phyloP scores from a whole-genome alignment of 2,888 invertebrate genomes.

The Celastrina argiolus region DNA sequence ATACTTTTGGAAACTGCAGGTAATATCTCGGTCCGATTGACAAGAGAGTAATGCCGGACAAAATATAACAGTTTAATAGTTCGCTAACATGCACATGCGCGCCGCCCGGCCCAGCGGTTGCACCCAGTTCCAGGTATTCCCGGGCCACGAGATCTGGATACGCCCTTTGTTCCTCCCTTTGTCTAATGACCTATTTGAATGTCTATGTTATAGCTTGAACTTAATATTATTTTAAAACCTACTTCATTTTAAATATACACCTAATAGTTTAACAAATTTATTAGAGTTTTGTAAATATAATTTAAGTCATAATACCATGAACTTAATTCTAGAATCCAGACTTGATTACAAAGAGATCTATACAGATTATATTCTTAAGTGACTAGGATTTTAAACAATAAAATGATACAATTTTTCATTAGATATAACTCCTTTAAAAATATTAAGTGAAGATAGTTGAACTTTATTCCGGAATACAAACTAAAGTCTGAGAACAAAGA shows the following conservation, averaged over 20 bases:
- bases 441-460: no score
- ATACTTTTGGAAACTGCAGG: not conserved
- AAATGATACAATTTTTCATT: no score
- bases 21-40: not conserved
- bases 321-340: no score
- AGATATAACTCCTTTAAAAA: no score
- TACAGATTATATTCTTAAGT: no score
- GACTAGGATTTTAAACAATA: no score
- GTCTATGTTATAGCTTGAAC: not conserved
- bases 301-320: no score
- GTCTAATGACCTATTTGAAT: not conserved
- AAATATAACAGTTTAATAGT: not conserved
- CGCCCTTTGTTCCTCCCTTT: not conserved
- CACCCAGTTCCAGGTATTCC: not conserved
- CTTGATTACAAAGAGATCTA: no score
- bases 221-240: not conserved
- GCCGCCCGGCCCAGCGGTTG: slow-evolving; percentile 23
- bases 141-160: not conserved
- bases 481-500: no score
- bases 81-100: slow-evolving; percentile 57
- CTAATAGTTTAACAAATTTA: no score
- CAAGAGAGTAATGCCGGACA: not conserved
- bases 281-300: no score
- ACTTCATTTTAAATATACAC: not conserved
- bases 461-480: no score